These are phyloP conservation scores for Sanderia malayensis DNA, from an alignment of 30 jellyfish, hydroid and myxozoan species.

Conservation along the genomic window DNA sequence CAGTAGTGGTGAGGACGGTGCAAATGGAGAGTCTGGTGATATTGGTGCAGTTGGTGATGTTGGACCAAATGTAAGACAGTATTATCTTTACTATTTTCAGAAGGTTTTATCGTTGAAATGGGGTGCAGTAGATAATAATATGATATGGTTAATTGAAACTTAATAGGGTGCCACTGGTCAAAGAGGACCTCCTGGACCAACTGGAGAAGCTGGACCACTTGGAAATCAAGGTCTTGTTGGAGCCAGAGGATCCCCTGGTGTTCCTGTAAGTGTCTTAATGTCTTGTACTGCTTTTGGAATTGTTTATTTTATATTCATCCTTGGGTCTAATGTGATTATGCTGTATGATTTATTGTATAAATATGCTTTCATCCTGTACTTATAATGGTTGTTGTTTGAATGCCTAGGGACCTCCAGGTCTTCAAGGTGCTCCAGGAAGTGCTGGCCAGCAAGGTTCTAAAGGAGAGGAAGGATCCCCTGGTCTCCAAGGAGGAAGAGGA, in stretches of 20 bases:
- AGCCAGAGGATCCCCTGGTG: conserved; percentile 8
- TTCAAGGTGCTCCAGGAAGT: conserved; percentile 19
- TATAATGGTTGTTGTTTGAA: too few species aligned
- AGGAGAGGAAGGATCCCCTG: conserved; percentile 26
- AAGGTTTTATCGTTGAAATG: too few species aligned
- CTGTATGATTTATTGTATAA: too few species aligned
- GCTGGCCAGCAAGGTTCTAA: conserved; percentile 12
- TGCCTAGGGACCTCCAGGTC: conserved; percentile 20
- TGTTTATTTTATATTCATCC: not conserved
- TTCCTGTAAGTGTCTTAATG: conserved; percentile 1
- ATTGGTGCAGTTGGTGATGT: conserved; percentile 64
- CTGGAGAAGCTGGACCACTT: conserved; percentile 8
- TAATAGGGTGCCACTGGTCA: conserved; percentile 2
- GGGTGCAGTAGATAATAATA: too few species aligned
- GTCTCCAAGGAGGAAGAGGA: conserved; percentile 40
- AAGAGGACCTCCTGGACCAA: conserved; percentile 16
- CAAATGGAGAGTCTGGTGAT: conserved; percentile 59
- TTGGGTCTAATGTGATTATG: too few species aligned
- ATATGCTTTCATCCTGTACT: too few species aligned
- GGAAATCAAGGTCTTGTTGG: conserved; percentile 18
- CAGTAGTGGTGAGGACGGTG: conserved; percentile 71
- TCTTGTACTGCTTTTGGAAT: not conserved
- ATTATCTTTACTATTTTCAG: too few species aligned
- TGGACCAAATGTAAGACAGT: conserved; percentile 46
- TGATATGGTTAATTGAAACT: not conserved